These are phyloP conservation scores for Maniola hyperantus DNA, from an alignment of 2,888 invertebrate species.

Conservation along the genomic window DNA sequence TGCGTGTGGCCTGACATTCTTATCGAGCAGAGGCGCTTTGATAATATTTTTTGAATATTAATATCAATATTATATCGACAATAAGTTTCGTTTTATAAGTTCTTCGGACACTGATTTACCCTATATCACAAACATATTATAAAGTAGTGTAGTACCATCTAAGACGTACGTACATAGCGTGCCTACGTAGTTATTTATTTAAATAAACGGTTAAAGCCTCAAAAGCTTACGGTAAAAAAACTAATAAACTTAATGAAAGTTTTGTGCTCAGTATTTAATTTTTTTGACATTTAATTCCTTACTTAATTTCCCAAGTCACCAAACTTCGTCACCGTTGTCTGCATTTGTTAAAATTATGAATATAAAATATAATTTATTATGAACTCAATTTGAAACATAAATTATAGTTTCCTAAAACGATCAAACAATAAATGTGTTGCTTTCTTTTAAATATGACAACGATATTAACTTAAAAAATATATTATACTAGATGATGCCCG, in stretches of 20 bases:
- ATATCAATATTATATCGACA: conserved; percentile 71
- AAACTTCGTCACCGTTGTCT: no score
- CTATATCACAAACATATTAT: neutral
- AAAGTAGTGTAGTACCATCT: neutral
- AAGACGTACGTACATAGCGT: neutral
- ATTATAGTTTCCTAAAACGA: neutral
- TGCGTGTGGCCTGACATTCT: conserved; percentile 81
- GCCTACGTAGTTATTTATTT: no score
- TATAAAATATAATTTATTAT: neutral
- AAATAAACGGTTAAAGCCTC: no score
- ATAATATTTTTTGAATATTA: conserved; percentile 79
- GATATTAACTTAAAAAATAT: conserved; percentile 17
- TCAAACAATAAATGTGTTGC: conserved; percentile 1
- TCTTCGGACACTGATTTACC: conserved; percentile 1
- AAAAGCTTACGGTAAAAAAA: no score
- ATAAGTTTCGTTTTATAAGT: conserved; percentile 47
- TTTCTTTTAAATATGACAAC: conserved; percentile 8
- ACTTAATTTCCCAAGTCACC: no score
- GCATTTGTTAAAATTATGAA: no score
- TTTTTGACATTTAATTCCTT: no score
- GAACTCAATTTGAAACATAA: neutral
- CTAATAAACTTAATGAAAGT: no score
- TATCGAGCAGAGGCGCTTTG: conserved; percentile 76
- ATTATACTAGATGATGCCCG: no score
- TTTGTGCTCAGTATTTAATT: no score